Conservation (phyloP, 2,113 vertebrate genomes). For the Mohoua ochrocephala region DNA sequence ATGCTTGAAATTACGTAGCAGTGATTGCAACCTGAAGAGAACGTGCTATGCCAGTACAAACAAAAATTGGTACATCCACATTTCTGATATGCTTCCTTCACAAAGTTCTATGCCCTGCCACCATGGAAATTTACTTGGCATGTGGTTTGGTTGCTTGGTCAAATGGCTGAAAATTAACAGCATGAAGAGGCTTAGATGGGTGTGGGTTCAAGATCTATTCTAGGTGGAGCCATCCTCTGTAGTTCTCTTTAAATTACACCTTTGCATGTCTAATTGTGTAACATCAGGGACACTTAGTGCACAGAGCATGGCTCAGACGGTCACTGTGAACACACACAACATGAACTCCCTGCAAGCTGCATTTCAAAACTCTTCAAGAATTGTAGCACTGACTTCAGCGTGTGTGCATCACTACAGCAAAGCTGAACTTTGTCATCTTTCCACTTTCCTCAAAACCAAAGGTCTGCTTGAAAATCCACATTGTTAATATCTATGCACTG, state of each 20-base stretch:
- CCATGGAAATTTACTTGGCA: neutral
- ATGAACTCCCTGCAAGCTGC: neutral
- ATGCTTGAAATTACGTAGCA: neutral
- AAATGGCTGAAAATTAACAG: neutral
- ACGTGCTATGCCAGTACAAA: neutral
- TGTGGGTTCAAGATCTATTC: neutral
- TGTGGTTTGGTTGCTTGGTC: neutral
- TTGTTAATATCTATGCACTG: neutral
- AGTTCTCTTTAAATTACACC: neutral
- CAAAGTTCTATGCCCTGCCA: neutral
- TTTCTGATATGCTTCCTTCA: neutral
- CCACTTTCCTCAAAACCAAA: neutral
- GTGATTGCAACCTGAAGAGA: neutral
- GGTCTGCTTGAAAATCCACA: neutral
- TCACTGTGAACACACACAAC: accelerated
- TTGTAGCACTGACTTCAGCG: neutral
- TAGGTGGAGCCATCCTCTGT: neutral
- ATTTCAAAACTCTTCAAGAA: neutral
- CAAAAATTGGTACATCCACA: neutral
- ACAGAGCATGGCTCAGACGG: accelerated
- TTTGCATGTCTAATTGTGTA: neutral
- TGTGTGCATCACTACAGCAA: neutral
- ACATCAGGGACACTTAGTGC: neutral
- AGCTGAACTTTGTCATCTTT: neutral
- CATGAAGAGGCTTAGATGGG: neutral